Percentiles rank a stretch among this genome's conserved stretches.
phyloP scores from a whole-genome alignment of 2,888 invertebrate species.

The Oscheius sp. region DNA sequence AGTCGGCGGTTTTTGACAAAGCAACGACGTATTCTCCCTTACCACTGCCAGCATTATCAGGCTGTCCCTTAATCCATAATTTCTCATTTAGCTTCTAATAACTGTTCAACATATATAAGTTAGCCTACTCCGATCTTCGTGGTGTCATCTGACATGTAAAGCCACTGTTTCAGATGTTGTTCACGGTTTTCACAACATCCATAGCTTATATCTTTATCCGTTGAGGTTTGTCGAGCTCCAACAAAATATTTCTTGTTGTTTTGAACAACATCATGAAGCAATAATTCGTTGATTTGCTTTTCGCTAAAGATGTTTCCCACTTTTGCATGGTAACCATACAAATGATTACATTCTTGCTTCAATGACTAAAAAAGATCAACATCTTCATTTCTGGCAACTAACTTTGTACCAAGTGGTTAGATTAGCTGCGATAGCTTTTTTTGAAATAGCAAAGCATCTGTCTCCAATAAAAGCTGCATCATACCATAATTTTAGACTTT shows the following conservation, averaged over 20 bases:
- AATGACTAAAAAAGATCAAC: neutral
- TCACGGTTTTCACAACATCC: neutral
- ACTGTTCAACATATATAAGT: neutral
- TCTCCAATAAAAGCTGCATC: slow-evolving; percentile 28
- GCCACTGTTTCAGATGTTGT: slow-evolving; percentile 8
- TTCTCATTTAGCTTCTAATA: slow-evolving; percentile 20
- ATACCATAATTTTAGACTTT: slow-evolving; percentile 5
- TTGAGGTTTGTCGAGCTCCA: slow-evolving; percentile 18
- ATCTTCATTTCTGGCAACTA: neutral
- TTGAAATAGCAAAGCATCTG: slow-evolving; percentile 23
- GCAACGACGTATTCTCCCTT: slow-evolving; percentile 32
- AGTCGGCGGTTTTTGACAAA: slow-evolving; percentile 22
- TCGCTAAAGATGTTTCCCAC: slow-evolving; percentile 23
- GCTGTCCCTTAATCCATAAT: slow-evolving; percentile 33
- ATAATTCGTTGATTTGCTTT: slow-evolving; percentile 17
- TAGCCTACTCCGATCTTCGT: neutral
- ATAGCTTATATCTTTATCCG: neutral
- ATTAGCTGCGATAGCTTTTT: neutral
- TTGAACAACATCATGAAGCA: slow-evolving; percentile 13
- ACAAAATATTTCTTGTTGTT: slow-evolving; percentile 19
- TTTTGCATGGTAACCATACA: slow-evolving; percentile 20
- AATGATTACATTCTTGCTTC: slow-evolving; percentile 26
- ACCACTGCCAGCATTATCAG: slow-evolving; percentile 24
- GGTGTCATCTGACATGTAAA: slow-evolving; percentile 1
- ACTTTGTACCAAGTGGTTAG: neutral